phyloP scores from a whole-genome alignment of 2,888 invertebrate genomes.

The Neoaliturus tenellus region DNA sequence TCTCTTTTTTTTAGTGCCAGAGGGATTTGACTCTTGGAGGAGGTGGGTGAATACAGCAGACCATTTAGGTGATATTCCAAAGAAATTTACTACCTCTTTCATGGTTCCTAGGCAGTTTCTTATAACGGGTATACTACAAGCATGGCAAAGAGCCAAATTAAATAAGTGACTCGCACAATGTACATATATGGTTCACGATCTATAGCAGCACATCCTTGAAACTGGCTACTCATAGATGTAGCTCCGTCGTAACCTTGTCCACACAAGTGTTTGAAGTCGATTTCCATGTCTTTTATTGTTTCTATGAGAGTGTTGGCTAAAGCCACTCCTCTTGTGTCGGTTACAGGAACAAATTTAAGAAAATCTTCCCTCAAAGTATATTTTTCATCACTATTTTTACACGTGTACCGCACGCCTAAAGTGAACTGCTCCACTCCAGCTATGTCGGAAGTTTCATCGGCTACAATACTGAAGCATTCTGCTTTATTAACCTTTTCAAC shows the following conservation, averaged over 20 bases:
- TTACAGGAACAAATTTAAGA: conserved; percentile 65
- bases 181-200: conserved; percentile 63
- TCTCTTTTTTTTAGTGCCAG: conserved; percentile 14
- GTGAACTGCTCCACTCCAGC: conserved; percentile 67
- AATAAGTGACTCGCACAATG: conserved; percentile 67
- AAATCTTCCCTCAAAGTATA: conserved; percentile 61
- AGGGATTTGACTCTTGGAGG: conserved; percentile 10
- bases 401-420: conserved; percentile 65
- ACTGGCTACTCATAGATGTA: conserved; percentile 63
- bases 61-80: conserved; percentile 47
- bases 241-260: conserved; percentile 68
- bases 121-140: conserved; percentile 62
- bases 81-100: conserved; percentile 56
- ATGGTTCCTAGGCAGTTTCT: conserved; percentile 65
- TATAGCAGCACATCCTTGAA: conserved; percentile 64
- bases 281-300: conserved; percentile 56
- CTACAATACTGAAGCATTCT: conserved; percentile 67
- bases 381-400: conserved; percentile 36
- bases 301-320: neutral
- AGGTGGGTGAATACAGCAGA: conserved; percentile 32
- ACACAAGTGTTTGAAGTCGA: conserved; percentile 61
- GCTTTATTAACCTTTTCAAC: conserved; percentile 66
- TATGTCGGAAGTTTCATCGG: conserved; percentile 68
- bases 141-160: conserved; percentile 65
- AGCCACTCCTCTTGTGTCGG: conserved; percentile 47